phyloP scores from a whole-genome alignment of 2,113 vertebrate genomes.

The Varanus komodoensis region DNA sequence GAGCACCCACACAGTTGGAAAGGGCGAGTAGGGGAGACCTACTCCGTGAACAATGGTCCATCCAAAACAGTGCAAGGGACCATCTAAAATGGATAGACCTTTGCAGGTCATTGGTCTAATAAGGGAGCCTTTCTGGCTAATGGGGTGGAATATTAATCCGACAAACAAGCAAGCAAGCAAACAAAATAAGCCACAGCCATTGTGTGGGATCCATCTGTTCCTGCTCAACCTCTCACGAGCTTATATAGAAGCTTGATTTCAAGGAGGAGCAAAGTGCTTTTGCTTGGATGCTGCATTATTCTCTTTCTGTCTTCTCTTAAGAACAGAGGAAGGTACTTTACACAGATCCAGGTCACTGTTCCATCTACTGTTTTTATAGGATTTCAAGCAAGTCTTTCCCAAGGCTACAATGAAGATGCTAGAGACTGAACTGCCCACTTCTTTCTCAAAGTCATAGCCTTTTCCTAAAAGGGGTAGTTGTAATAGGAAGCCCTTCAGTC shows the following conservation, averaged over 20 bases:
- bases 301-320: neutral
- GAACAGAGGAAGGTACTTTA: neutral
- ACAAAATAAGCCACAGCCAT: no score
- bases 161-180: no score
- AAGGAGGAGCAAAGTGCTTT: neutral
- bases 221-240: neutral
- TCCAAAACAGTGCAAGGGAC: neutral
- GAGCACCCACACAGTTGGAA: neutral
- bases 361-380: neutral
- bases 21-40: neutral
- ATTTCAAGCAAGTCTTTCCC: neutral
- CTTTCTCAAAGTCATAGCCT: no score
- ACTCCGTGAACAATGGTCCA: neutral
- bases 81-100: neutral
- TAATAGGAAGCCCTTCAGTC: no score
- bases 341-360: neutral
- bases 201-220: no score
- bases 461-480: no score
- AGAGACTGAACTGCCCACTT: no score
- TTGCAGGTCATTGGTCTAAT: neutral
- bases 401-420: no score
- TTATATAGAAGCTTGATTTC: neutral
- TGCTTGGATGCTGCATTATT: neutral
- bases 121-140: no score
- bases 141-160: no score